phyloP scores from a whole-genome alignment of 2,797 vertebrate species.

The Allobates femoralis region DNA sequence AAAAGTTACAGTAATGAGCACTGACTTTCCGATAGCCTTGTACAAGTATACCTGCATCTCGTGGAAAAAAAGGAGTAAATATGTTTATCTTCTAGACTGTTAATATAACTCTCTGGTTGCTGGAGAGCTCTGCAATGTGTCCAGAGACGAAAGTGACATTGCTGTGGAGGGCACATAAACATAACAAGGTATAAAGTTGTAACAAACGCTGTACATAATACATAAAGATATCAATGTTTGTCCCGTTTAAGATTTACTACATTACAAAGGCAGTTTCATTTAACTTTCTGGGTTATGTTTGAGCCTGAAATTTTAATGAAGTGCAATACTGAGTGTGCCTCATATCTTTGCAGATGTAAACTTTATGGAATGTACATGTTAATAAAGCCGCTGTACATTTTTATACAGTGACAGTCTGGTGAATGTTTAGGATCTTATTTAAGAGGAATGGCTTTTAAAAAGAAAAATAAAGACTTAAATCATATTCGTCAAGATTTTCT shows the following conservation, averaged over 20 bases:
- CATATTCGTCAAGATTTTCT: constrained; percentile 44
- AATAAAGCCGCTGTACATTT: constrained; percentile 99
- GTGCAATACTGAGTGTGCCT: constrained; percentile 99
- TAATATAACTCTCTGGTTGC: constrained; percentile 68
- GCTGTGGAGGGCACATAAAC: constrained; percentile 92
- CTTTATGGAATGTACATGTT: constrained; percentile 99
- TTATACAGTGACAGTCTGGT: constrained; percentile 93
- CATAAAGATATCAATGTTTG: constrained; percentile 93
- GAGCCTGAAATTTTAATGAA: constrained; percentile 99
- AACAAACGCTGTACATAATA: constrained; percentile 82
- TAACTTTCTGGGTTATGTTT: constrained; percentile 99
- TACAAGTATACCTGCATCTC: constrained; percentile 95
- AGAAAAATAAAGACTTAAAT: constrained; percentile 62
- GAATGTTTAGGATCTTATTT: constrained; percentile 68
- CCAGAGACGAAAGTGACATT: constrained; percentile 74
- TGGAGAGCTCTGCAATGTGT: constrained; percentile 38
- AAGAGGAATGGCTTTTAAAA: constrained; percentile 64
- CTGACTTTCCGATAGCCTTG: constrained; percentile 94
- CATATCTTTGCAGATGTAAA: constrained; percentile 99
- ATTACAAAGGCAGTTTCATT: constrained; percentile 98
- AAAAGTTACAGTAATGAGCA: constrained; percentile 87
- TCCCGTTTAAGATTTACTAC: constrained; percentile 91
- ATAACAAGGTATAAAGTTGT: constrained; percentile 88
- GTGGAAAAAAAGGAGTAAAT: constrained; percentile 80
- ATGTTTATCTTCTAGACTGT: constrained; percentile 92